Percentiles rank a stretch among this genome's conserved stretches.
Evolutionary conservation across 2,113 vertebrate species (phyloP).

Genomic region (Antigone vipio): DNA sequence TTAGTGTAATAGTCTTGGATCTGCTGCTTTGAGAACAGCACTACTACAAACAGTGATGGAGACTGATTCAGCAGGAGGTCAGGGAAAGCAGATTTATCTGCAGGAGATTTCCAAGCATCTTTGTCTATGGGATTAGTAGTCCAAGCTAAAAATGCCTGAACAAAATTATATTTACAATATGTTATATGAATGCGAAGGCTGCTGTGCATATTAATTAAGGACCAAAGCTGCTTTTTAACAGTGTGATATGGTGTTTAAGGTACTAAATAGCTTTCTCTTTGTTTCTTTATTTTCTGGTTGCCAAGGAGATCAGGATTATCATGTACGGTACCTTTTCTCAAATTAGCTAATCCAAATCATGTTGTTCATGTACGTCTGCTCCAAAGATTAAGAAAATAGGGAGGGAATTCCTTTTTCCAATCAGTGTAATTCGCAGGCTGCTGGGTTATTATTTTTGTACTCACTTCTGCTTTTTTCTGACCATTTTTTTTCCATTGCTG

Average conservation of each 20-base stretch:
- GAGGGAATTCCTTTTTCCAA: not conserved
- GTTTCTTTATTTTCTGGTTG: slow-evolving; percentile 38
- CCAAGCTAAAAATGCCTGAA: not conserved
- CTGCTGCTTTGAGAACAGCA: not conserved
- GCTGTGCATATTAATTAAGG: slow-evolving; percentile 4
- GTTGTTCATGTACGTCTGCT: not conserved
- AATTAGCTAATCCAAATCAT: slow-evolving; percentile 49
- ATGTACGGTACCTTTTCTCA: not conserved
- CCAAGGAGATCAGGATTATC: slow-evolving; percentile 31
- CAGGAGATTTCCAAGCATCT: not conserved
- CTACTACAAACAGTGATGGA: not conserved
- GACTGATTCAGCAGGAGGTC: not conserved
- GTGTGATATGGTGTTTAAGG: not conserved
- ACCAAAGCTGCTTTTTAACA: slow-evolving; percentile 2
- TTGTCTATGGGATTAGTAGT: not conserved
- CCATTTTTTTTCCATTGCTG: not conserved
- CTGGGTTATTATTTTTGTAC: not conserved
- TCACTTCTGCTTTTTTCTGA: not conserved
- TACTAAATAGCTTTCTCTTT: slow-evolving; percentile 23
- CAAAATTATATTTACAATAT: not conserved
- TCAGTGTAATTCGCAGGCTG: not conserved
- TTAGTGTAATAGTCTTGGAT: not conserved
- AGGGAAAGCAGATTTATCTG: not conserved
- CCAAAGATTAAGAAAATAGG: slow-evolving; percentile 17
- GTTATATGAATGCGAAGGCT: not conserved